Evolutionary conservation across 2,113 vertebrate species (phyloP).

Genomic region (Proteles cristata): DNA sequence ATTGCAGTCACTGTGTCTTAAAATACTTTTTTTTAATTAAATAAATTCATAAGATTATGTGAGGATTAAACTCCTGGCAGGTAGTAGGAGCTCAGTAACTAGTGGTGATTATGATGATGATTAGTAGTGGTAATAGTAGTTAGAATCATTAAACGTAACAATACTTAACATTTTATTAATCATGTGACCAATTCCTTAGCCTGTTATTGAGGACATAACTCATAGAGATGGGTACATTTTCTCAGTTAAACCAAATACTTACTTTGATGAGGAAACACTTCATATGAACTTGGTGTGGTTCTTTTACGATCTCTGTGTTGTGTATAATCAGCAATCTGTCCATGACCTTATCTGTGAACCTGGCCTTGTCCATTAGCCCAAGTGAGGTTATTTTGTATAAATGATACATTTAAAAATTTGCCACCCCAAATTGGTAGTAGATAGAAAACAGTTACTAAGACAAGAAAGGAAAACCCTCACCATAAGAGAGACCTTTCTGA

Average conservation of each 20-base stretch:
- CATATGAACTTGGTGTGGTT: background rate
- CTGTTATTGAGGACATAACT: background rate
- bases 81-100: background rate
- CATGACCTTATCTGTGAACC: background rate
- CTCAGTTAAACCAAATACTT: background rate
- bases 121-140: background rate
- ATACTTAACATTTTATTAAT: background rate
- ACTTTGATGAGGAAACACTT: background rate
- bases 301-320: background rate
- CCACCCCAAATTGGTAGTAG: background rate
- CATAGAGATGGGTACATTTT: background rate
- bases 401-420: background rate
- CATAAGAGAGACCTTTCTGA: background rate
- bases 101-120: background rate
- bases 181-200: background rate
- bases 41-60: background rate
- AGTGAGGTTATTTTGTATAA: background rate
- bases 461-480: background rate
- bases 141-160: background rate
- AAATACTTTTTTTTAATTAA: conserved; percentile 31
- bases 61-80: background rate
- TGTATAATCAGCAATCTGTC: background rate
- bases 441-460: background rate
- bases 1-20: background rate
- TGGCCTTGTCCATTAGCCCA: background rate